phyloP scores from a whole-genome alignment of 2,888 invertebrate genomes.

The Caenorhabditis drosophilae region DNA sequence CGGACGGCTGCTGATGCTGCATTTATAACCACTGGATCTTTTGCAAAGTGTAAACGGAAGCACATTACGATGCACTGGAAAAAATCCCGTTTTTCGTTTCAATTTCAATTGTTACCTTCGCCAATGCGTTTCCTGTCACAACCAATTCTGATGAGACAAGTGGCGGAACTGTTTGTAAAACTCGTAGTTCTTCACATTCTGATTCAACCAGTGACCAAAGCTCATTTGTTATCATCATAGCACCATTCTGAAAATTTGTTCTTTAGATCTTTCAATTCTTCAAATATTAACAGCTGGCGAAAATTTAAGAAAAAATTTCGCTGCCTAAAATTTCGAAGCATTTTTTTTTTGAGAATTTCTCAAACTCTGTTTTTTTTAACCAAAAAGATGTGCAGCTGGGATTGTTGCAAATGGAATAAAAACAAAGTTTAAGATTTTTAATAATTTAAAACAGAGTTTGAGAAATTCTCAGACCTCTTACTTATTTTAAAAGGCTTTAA shows the following conservation, averaged over 20 bases:
- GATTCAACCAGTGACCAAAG: conserved; percentile 91
- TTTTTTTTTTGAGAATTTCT: too few species aligned
- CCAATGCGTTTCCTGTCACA: conserved; percentile 90
- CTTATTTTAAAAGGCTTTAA: too few species aligned
- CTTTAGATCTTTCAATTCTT: conserved; percentile 2
- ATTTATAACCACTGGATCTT: conserved; percentile 91
- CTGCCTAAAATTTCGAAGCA: too few species aligned
- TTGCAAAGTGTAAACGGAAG: conserved; percentile 92
- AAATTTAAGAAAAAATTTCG: too few species aligned
- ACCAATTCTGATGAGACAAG: conserved; percentile 92
- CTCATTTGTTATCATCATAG: conserved; percentile 88
- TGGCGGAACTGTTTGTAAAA: conserved; percentile 85
- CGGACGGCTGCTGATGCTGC: conserved; percentile 97
- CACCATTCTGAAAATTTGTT: conserved; percentile 78
- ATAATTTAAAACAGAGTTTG: too few species aligned
- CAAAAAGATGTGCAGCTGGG: too few species aligned
- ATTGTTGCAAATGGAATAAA: too few species aligned
- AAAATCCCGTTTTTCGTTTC: neutral
- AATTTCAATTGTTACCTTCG: conserved; percentile 77
- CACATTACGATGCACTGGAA: conserved; percentile 88
- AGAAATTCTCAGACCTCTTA: too few species aligned
- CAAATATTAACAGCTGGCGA: neutral
- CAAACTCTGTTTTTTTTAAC: too few species aligned
- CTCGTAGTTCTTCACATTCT: conserved; percentile 92
- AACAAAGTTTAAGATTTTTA: too few species aligned